Evolutionary conservation across 2,888 invertebrate genomes (phyloP), one percentile per base, ranked within the genome.

Genomic region (Spodoptera littoralis): DNA sequence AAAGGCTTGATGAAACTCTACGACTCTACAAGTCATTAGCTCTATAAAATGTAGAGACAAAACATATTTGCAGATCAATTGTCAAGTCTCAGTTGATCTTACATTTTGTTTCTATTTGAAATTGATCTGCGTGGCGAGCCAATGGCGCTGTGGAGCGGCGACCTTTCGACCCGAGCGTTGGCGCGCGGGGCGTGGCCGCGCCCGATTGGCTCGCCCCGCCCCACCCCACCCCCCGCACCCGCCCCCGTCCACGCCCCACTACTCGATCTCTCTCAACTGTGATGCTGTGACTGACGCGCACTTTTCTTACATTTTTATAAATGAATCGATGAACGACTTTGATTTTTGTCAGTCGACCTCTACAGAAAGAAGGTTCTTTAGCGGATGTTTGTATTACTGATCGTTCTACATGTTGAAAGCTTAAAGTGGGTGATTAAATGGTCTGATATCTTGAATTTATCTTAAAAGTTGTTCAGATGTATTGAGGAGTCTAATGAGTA

Each of bases 131-230:
- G 60, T 58, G 71, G 60, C 79, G 90, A 88, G 86, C 90, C 90
- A 90, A 88, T 90, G 88, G 88, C 82, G 81, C 73, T 69, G 79
- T 81, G 75, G 77, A 82, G 82, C 78, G 85, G 84, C 90, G 91
- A 91, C 90, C 91, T 91, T 90, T 89, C 93, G 91, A 92, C 93
- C 94, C 86, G 89, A 85, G 87, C 85, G 87, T 67, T 83, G 84
- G 87, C 84, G 88, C 87, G 87, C 86, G 89, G 86, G 94, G 94
- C 93, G 94, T 92, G 92, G 93, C 91, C 88, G 88, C 90, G 88
- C 89, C 83, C 89, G 89, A 92, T 90, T 91, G 93, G 93, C 88
- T 89, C 90, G 89, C 88, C 88, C 87, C 84, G 72, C 78, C 72
- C 80, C 78, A 75, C 78, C 53, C 68, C 59, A 18, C 76, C 63